Evolutionary conservation across 92 coral and sea anemone genomes (phyloP), one percentile per base, ranked within the genome.

Genomic region (Heteractis magnifica): DNA sequence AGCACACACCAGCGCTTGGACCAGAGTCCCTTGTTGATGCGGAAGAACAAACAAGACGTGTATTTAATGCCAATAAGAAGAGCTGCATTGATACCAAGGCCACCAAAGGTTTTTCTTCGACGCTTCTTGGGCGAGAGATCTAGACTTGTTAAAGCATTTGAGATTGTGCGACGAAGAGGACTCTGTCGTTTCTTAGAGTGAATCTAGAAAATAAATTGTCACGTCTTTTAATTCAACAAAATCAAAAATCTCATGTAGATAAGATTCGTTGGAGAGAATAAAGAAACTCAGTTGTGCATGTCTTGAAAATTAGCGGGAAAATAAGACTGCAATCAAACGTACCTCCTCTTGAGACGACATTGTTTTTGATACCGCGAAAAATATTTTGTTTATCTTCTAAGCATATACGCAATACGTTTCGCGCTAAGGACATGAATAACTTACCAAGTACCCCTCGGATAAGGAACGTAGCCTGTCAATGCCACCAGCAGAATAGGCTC

Each of bases 1-100:
- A 96, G 55, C 15, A 96, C 98, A 34, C 98, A 90, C 99, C 99
- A 96, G 13, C 92, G 89, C 76, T 88, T 92, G 20, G 88, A 87
- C 99, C 99, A 96, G 21, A 88, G 79, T 4, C 98, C 99, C 64
- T 88, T 92, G 78, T 83, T 77, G 50, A 90, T 87, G 51, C 95
- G 89, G 80, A 90, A 75, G 55, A 88, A 94, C 50, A 96, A 81
- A 44, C 90, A 92, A 16, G 99, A 96, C 3, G 98, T 86, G 80
- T 94, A 89, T 23, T 87, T 91, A 81, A 93, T 88, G 52, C 90
- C 90, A 10, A 84, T 81, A 10, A 93, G 87, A 48, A 93, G 78
- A 52, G 91, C 83, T 21, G 89, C 88, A 41, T 94, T 87, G 15
- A 89, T 87, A 48, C 85, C 75, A 51, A 93, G 83, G 50, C 90